Evolutionary conservation across 2,113 vertebrate species (phyloP).

Genomic region (Gorsachius goisagi): DNA sequence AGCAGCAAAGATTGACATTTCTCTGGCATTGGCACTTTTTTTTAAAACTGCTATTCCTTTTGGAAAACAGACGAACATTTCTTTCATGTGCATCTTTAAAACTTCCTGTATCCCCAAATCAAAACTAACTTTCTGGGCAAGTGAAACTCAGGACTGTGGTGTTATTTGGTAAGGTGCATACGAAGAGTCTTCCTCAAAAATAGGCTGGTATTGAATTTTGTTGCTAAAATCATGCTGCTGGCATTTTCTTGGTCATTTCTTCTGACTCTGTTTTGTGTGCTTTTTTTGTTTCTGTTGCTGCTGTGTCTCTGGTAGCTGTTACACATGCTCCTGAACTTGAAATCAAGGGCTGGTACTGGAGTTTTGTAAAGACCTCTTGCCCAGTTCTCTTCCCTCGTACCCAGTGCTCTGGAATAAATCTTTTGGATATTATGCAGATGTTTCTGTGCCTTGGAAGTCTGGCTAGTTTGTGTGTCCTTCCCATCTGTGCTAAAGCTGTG

Average conservation of each 20-base stretch:
- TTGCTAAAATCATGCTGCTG: not conserved
- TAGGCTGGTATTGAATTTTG: not conserved
- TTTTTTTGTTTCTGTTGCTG: not conserved
- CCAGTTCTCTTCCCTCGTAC: not conserved
- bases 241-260: not conserved
- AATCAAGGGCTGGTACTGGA: not conserved
- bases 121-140: not conserved
- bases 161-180: not conserved
- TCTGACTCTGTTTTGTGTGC: not conserved
- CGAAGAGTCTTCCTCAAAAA: not conserved
- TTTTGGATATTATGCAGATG: not conserved
- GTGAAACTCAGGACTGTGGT: not conserved
- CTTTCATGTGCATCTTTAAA: not conserved
- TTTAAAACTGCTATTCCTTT: not conserved
- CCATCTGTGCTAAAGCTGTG: not conserved
- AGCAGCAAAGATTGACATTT: not conserved
- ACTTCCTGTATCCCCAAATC: not conserved
- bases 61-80: not conserved
- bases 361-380: not conserved
- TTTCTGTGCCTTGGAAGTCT: not conserved
- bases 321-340: not conserved
- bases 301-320: not conserved
- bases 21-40: not conserved
- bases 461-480: not conserved
- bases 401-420: not conserved